Percentiles rank a stretch among this genome's conserved stretches.
Conservation (phyloP, 2,797 vertebrate species). For the Zenarchopterus dispar region DNA sequence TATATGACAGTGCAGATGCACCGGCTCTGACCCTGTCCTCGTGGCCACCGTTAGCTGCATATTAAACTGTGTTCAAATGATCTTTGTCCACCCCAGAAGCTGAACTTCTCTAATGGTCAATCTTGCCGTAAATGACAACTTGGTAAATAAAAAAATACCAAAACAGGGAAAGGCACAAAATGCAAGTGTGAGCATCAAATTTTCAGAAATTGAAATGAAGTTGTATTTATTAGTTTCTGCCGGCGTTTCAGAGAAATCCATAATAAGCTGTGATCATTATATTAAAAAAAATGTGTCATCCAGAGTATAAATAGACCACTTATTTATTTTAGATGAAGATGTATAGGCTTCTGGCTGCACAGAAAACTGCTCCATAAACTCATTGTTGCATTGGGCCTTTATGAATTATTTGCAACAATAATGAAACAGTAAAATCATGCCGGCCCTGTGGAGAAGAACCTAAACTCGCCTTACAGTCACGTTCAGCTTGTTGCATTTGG, state of each 20-base stretch:
- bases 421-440: too few species aligned
- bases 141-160: background rate
- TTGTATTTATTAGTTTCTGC: conserved; percentile 1
- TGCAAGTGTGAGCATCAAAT: conserved; percentile 3
- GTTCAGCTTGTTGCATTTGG: too few species aligned
- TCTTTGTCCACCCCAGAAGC: conserved; percentile 14
- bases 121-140: conserved; percentile 21
- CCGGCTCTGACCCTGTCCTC: conserved; percentile 17
- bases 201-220: conserved; percentile 9
- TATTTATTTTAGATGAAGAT: conserved; percentile 2
- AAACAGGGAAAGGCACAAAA: background rate
- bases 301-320: conserved; percentile 9
- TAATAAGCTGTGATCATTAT: background rate
- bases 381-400: too few species aligned
- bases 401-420: too few species aligned
- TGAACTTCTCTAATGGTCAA: conserved; percentile 15
- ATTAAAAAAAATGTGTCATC: background rate
- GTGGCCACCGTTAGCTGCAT: conserved; percentile 18
- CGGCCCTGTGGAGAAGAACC: too few species aligned
- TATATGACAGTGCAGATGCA: conserved; percentile 14
- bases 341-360: too few species aligned
- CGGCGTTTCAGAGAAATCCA: conserved; percentile 3
- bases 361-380: too few species aligned
- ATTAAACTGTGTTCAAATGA: conserved; percentile 24
- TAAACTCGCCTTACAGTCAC: too few species aligned